phyloP scores from a whole-genome alignment of 2,888 invertebrate genomes.

The Subacronicta megacephala region DNA sequence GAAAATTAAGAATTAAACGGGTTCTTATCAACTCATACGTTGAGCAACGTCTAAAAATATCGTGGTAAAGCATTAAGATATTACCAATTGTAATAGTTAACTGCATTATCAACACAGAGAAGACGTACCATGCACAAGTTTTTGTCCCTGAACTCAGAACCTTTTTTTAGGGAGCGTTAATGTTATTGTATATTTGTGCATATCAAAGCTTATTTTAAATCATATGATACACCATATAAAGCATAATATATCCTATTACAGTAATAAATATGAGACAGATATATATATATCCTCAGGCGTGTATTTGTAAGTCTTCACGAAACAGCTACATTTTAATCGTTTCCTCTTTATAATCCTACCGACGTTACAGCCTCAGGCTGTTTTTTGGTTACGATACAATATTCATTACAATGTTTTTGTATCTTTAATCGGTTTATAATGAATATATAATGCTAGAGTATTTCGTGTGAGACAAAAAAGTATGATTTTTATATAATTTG shows the following conservation, averaged over 20 bases:
- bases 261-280: slow-evolving; percentile 9
- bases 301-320: slow-evolving; percentile 7
- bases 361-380: slow-evolving; percentile 26
- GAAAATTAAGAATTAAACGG: background rate
- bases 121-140: too few relatives aligned
- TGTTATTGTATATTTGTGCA: too few relatives aligned
- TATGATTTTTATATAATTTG: slow-evolving; percentile 23
- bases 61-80: too few relatives aligned
- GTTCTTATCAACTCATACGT: too few relatives aligned
- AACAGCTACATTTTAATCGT: slow-evolving; percentile 21
- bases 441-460: slow-evolving; percentile 55
- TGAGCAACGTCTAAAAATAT: too few relatives aligned
- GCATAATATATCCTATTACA: slow-evolving; percentile 19
- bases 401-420: slow-evolving; percentile 51
- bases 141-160: too few relatives aligned
- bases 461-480: slow-evolving; percentile 37
- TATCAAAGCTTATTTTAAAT: too few relatives aligned
- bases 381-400: slow-evolving; percentile 30
- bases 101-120: too few relatives aligned
- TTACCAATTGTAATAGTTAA: too few relatives aligned
- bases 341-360: slow-evolving; percentile 36
- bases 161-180: too few relatives aligned
- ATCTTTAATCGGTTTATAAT: slow-evolving; percentile 55
- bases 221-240: too few relatives aligned
- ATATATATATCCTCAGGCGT: slow-evolving; percentile 22